Evolutionary conservation across 2,113 vertebrate species (phyloP).

Genomic region (Atherinomorus stipes): DNA sequence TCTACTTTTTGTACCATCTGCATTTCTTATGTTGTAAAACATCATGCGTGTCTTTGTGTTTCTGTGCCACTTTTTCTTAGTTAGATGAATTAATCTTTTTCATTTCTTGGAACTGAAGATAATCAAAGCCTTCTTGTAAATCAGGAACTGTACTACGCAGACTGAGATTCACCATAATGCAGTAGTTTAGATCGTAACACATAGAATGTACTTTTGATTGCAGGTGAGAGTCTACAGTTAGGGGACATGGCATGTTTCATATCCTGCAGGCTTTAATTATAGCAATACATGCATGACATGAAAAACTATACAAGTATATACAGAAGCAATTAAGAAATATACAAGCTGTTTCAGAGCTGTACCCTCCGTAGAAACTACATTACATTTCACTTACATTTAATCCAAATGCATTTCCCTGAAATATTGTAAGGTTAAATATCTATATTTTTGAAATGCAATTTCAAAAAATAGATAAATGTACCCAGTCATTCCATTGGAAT

Average conservation of each 20-base stretch:
- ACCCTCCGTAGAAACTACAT: slow-evolving; percentile 15
- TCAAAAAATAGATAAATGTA: slow-evolving; percentile 38
- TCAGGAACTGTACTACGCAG: slow-evolving; percentile 22
- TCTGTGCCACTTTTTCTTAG: slow-evolving; percentile 33
- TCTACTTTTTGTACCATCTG: slow-evolving; percentile 20
- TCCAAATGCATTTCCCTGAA: not conserved
- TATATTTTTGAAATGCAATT: not conserved
- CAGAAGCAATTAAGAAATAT: slow-evolving; percentile 24
- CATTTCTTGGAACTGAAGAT: slow-evolving; percentile 19
- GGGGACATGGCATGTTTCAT: slow-evolving; percentile 21
- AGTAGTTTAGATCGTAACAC: not conserved
- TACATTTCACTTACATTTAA: not conserved
- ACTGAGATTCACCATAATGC: slow-evolving; percentile 8
- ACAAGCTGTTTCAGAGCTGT: not conserved
- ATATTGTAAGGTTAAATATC: slow-evolving; percentile 14
- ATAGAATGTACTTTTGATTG: not conserved
- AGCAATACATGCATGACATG: slow-evolving; percentile 32
- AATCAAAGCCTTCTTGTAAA: slow-evolving; percentile 5
- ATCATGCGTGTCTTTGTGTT: not conserved
- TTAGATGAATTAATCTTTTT: slow-evolving; percentile 63
- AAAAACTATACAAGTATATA: slow-evolving; percentile 31
- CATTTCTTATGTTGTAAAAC: slow-evolving; percentile 33
- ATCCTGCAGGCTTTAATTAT: slow-evolving; percentile 63
- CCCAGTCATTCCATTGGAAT: slow-evolving; percentile 2
- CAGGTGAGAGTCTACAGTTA: slow-evolving; percentile 32